Conservation (phyloP, 2,888 invertebrate genomes). For the Drosophila aldrichi region DNA sequence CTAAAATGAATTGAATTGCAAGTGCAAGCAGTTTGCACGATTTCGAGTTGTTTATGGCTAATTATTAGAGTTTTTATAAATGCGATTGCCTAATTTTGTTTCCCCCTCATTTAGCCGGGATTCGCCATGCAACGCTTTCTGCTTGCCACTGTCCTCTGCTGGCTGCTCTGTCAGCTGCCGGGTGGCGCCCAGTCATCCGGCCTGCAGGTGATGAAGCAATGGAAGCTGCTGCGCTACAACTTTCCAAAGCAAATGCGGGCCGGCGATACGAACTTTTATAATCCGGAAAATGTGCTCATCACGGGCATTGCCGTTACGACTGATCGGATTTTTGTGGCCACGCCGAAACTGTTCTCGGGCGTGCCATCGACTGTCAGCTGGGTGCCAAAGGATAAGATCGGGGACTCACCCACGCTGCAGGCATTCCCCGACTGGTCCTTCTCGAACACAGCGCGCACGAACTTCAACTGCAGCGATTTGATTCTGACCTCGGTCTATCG, state of each 20-base stretch:
- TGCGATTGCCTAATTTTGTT: not conserved
- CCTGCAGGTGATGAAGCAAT: constrained; percentile 89
- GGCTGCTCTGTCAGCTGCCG: constrained; percentile 34
- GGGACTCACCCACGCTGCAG: constrained; percentile 89
- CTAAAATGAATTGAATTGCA: constrained; percentile 11
- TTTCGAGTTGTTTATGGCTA: constrained; percentile 2
- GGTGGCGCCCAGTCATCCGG: constrained; percentile 32
- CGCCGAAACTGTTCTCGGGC: constrained; percentile 90
- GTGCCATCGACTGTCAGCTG: constrained; percentile 91
- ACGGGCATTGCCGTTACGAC: constrained; percentile 91
- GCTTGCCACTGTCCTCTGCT: constrained; percentile 34
- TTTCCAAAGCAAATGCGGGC: constrained; percentile 88
- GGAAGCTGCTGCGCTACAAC: constrained; percentile 89
- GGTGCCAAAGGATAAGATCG: constrained; percentile 89
- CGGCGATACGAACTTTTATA: constrained; percentile 86
- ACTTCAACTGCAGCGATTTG: constrained; percentile 91
- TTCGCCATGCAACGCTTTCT: constrained; percentile 50
- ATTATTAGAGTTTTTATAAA: not conserved
- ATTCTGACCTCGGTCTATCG: constrained; percentile 93
- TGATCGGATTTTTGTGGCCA: constrained; percentile 91
- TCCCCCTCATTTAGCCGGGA: constrained; percentile 16
- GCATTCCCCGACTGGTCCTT: constrained; percentile 92
- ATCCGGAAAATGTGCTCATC: constrained; percentile 90
- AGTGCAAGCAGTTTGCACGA: not conserved
- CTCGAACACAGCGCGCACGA: constrained; percentile 89